These are phyloP conservation scores for Nyleta sp. DNA, from an alignment of 2,888 invertebrate species.

Conservation along the genomic window DNA sequence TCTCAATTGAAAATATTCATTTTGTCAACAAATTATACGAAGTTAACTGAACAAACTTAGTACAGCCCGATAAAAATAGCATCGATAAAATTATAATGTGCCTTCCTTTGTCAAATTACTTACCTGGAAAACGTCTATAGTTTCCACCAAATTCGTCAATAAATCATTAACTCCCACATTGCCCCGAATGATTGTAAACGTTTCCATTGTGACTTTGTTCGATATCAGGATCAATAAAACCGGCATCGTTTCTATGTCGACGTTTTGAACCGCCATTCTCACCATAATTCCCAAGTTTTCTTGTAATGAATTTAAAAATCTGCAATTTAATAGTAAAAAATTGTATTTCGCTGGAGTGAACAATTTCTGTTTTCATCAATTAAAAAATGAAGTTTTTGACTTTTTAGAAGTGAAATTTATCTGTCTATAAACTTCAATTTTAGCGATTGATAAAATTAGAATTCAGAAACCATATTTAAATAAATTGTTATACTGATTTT, in stretches of 20 bases:
- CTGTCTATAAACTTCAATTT: too few species aligned
- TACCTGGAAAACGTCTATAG: slow-evolving; percentile 90
- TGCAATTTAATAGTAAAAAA: slow-evolving; percentile 73
- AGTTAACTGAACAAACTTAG: too few species aligned
- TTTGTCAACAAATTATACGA: too few species aligned
- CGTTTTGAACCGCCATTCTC: slow-evolving; percentile 92
- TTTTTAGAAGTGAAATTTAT: too few species aligned
- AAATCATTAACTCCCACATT: slow-evolving; percentile 96
- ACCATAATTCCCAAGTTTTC: slow-evolving; percentile 92
- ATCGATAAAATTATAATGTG: too few species aligned
- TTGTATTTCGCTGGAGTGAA: neutral
- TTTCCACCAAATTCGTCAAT: slow-evolving; percentile 93
- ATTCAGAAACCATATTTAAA: too few species aligned
- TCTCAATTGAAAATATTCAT: too few species aligned
- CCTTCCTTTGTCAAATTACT: neutral
- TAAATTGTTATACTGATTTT: too few species aligned
- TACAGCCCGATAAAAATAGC: too few species aligned
- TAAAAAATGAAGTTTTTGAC: too few species aligned
- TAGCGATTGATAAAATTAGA: too few species aligned
- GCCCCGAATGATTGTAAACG: slow-evolving; percentile 94
- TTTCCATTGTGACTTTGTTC: slow-evolving; percentile 94
- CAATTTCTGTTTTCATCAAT: too few species aligned
- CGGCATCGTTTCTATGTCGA: slow-evolving; percentile 94
- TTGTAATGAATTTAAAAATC: slow-evolving; percentile 90
- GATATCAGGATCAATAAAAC: slow-evolving; percentile 95